phyloP scores from a whole-genome alignment of 2,888 invertebrate species.

The Hirtodrosophila trivittata region DNA sequence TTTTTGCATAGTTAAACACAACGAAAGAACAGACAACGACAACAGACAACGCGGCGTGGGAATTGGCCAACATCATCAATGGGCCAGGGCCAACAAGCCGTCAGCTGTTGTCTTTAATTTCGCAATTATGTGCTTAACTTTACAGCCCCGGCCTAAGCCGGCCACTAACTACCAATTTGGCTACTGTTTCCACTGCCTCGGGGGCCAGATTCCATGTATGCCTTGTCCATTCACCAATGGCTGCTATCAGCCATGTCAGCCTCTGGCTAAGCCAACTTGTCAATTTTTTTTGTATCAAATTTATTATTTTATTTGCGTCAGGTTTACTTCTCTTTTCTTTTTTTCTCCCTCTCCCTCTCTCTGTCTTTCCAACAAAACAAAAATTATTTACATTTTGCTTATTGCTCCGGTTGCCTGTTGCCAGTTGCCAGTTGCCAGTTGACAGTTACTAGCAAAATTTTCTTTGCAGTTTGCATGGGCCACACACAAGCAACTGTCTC shows the following conservation, averaged over 20 bases:
- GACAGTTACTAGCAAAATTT: slow-evolving; percentile 2
- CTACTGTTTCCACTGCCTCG: slow-evolving; percentile 60
- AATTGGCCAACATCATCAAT: slow-evolving; percentile 31
- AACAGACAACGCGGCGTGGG: slow-evolving; percentile 51
- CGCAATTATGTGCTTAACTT: slow-evolving; percentile 78
- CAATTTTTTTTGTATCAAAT: slow-evolving; percentile 78
- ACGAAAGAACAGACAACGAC: no score
- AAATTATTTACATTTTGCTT: slow-evolving; percentile 80
- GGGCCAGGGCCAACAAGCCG: slow-evolving; percentile 9
- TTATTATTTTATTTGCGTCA: slow-evolving; percentile 80
- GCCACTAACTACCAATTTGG: slow-evolving; percentile 70
- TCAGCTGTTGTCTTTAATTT: slow-evolving; percentile 71
- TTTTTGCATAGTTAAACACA: slow-evolving; percentile 41
- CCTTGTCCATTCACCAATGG: slow-evolving; percentile 25
- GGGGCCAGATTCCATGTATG: slow-evolving; percentile 14
- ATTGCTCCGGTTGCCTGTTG: slow-evolving; percentile 52
- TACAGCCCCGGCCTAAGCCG: slow-evolving; percentile 66
- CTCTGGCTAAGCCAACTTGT: slow-evolving; percentile 74
- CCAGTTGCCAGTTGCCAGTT: slow-evolving; percentile 29
- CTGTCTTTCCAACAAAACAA: slow-evolving; percentile 17
- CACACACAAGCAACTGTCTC: neutral
- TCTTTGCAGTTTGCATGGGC: slow-evolving; percentile 1
- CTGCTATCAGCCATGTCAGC: slow-evolving; percentile 48
- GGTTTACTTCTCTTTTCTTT: slow-evolving; percentile 40
- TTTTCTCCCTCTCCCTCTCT: slow-evolving; percentile 31